A percentile compares a stretch with the other conserved stretches of the same genome.
Conservation (phyloP, 2,113 vertebrate species). For the Vireo altiloquus region DNA sequence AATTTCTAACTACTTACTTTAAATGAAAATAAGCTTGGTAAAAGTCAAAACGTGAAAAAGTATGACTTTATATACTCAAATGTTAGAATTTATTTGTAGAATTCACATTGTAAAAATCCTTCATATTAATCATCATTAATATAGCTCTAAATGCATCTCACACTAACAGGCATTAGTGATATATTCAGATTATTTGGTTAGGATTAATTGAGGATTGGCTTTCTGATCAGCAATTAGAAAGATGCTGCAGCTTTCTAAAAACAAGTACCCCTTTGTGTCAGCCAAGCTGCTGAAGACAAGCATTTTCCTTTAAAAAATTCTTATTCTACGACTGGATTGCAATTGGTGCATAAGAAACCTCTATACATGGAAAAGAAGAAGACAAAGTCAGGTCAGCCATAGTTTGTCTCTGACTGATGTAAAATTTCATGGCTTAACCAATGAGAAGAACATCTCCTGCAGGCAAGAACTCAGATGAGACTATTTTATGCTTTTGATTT, state of each 20-base stretch:
- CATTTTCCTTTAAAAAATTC: not conserved
- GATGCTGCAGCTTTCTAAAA: not conserved
- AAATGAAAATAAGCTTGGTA: not conserved
- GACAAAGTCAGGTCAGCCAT: not conserved
- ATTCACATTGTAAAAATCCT: not conserved
- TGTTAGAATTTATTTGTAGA: not conserved
- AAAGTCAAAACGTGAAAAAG: not conserved
- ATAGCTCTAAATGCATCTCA: not conserved
- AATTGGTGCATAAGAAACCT: not conserved
- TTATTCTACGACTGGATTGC: not conserved
- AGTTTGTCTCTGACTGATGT: not conserved
- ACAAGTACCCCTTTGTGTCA: not conserved
- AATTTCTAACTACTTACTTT: not conserved
- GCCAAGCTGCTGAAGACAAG: not conserved
- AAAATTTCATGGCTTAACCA: slow-evolving; percentile 11
- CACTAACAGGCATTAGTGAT: not conserved
- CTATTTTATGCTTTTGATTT: slow-evolving; percentile 49
- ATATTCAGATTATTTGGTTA: not conserved
- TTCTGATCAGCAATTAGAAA: not conserved
- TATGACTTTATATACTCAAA: not conserved
- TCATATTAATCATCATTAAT: not conserved
- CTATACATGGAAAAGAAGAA: not conserved
- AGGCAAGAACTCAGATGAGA: slow-evolving; percentile 30
- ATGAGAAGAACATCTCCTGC: not conserved
- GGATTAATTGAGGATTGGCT: not conserved